Evolutionary conservation across 2,888 invertebrate species (phyloP), one percentile per base, ranked within the genome.

Genomic region (Cacoxenus indagator): DNA sequence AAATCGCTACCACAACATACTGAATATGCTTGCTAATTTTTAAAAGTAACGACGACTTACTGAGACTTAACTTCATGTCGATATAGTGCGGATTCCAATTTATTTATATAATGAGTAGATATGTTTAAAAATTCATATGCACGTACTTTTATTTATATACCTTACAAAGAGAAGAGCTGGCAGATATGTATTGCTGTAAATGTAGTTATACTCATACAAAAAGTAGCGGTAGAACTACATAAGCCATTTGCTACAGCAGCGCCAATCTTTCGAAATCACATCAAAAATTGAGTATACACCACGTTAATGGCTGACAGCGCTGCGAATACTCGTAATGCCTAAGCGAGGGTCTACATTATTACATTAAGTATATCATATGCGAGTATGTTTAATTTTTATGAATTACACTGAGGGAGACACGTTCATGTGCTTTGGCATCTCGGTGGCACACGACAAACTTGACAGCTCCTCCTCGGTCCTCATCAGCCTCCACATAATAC

Each of bases 301-400:
- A 37, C 9, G 8, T 37, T 8, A 11, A 2, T 37, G 31, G 9
- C 31, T 31, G 4, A 6, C 9, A 31, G 31, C 31, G 9, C 5
- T 9, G 31, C 4, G 4, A 31, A 31, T 9, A 31, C 31, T 6
- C 31, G 9, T 31, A 31, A 31, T 31, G 31, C 31, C 31, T 6
- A 31, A 4, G 31, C 31, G 5, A 31, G 5, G 9, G 31, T 31
- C 31, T 6, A 4, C 37, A 61, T 61, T 43, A 61, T 43, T 11
- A 61, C 4, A 61, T 61, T 22, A 61, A 37, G 37, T 37, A 61
- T 61, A 43, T 43, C 37, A 19, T 43, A 37, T 37, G 61, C 37
- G 29, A 57, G 29, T 57, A 57, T 24, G 24, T 57, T 29, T 57
- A 29, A 29, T 57, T 29, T 55, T 57, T 57, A 29, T 57, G n/a